phyloP scores from a whole-genome alignment of 1,140 invertebrate species.

The Ectropis grisescens region DNA sequence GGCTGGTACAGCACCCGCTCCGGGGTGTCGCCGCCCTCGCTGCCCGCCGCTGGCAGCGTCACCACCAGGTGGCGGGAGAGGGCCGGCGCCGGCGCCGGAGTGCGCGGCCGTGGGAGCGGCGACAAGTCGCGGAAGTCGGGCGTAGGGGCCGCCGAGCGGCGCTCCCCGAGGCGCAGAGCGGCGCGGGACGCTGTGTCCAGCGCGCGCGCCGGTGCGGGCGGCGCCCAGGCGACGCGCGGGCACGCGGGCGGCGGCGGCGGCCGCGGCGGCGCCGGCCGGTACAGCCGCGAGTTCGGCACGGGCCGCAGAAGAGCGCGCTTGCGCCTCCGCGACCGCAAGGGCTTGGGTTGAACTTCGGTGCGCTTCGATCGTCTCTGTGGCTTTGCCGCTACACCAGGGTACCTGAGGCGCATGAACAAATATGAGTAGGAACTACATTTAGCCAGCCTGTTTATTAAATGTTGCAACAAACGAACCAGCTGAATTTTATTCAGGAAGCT shows the following conservation, averaged over 20 bases:
- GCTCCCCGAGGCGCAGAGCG: conserved; percentile 24
- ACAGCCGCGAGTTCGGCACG: conserved; percentile 30
- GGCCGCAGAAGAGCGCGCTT: conserved; percentile 16
- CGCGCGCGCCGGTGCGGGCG: conserved; percentile 10
- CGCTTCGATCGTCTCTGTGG: not conserved
- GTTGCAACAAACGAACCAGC: no score
- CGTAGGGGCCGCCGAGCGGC: conserved; percentile 67
- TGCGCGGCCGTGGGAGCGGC: conserved; percentile 11
- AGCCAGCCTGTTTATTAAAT: no score
- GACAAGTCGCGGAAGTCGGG: no score
- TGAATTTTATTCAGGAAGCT: no score
- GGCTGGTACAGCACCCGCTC: conserved; percentile 5
- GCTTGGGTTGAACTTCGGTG: no score
- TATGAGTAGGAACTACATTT: no score
- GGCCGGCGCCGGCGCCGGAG: conserved; percentile 66
- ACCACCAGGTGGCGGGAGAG: conserved; percentile 66
- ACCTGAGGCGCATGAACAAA: no score
- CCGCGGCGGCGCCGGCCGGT: conserved; percentile 19
- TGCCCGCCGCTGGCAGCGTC: conserved; percentile 13
- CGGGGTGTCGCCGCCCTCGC: conserved; percentile 12
- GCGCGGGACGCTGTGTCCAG: conserved; percentile 25
- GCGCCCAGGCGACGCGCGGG: conserved; percentile 13
- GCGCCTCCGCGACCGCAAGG: conserved; percentile 12
- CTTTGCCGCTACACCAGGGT: conserved; percentile 17
- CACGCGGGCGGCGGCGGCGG: conserved; percentile 8